A percentile compares a stretch with the other conserved stretches of the same genome.
Conservation (phyloP, 2,113 vertebrate species). For the Chrysemys picta region DNA sequence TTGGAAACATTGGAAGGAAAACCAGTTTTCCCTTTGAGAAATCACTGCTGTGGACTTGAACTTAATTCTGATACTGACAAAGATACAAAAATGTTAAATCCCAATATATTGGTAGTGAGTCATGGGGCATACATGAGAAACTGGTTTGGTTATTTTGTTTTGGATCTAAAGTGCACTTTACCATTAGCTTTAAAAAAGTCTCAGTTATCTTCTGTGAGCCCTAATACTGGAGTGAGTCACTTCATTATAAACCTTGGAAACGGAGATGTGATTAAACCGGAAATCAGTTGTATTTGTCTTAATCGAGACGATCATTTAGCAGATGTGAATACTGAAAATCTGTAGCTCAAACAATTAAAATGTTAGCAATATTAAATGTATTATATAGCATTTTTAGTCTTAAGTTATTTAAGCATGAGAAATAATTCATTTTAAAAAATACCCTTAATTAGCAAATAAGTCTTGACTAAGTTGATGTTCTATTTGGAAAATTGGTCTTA, state of each 20-base stretch:
- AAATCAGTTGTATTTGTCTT: slow-evolving; percentile 85
- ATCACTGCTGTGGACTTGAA: not conserved
- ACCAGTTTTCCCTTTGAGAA: slow-evolving; percentile 59
- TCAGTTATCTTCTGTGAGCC: slow-evolving; percentile 86
- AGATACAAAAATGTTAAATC: slow-evolving; percentile 39
- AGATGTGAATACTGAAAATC: slow-evolving; percentile 44
- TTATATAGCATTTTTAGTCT: not conserved
- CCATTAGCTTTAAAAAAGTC: slow-evolving; percentile 80
- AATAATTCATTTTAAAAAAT: not conserved
- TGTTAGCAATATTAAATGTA: not conserved
- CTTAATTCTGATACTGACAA: not conserved
- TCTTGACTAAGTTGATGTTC: not conserved
- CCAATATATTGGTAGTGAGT: slow-evolving; percentile 89
- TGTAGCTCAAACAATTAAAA: slow-evolving; percentile 42
- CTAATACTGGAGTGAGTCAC: slow-evolving; percentile 92
- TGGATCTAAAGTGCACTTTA: slow-evolving; percentile 84
- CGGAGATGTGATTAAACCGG: slow-evolving; percentile 62
- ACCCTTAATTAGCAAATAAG: not conserved
- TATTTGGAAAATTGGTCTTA: slow-evolving; percentile 6
- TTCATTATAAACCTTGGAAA: slow-evolving; percentile 84
- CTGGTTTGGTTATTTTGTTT: slow-evolving; percentile 87
- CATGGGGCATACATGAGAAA: slow-evolving; percentile 93
- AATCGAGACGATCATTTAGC: slow-evolving; percentile 89
- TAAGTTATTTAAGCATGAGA: not conserved
- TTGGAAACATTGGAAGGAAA: slow-evolving; percentile 48